Percentiles rank a stretch among this genome's conserved stretches.
phyloP scores from a whole-genome alignment of 2,113 vertebrate genomes.

The Menidia beryllina region DNA sequence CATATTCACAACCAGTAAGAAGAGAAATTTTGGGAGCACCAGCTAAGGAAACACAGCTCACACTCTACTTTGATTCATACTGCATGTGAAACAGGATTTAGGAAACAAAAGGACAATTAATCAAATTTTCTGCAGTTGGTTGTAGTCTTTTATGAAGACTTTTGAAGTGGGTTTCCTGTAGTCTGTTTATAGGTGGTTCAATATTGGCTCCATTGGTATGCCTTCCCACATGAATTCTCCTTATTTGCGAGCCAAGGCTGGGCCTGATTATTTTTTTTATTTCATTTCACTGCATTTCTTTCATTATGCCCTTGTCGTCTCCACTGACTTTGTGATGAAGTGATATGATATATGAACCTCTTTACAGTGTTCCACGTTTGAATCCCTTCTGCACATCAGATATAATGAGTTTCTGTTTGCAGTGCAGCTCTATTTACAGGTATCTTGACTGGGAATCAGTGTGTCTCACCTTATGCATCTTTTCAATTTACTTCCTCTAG shows the following conservation, averaged over 20 bases:
- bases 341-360: background rate
- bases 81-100: conserved; percentile 18
- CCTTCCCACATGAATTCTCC: conserved; percentile 21
- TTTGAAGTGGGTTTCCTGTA: conserved; percentile 16
- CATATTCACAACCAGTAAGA: conserved; percentile 19
- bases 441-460: conserved; percentile 20
- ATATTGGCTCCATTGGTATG: conserved; percentile 13
- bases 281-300: conserved; percentile 10
- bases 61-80: conserved; percentile 10
- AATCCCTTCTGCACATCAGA: conserved; percentile 30
- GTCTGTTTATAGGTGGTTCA: conserved; percentile 22
- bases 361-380: conserved; percentile 5
- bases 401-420: background rate
- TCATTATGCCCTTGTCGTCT: conserved; percentile 15
- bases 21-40: conserved; percentile 1
- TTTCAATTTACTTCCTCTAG: conserved; percentile 30
- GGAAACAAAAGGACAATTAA: conserved; percentile 23
- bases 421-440: conserved; percentile 5
- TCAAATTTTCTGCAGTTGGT: conserved; percentile 7
- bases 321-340: background rate
- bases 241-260: conserved; percentile 7
- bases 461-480: conserved; percentile 1
- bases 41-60: conserved; percentile 3
- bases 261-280: background rate
- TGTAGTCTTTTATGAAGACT: conserved; percentile 30